A percentile compares a stretch with the other conserved stretches of the same genome.
These are phyloP conservation scores for Nematopogon swammerdamellus DNA, from an alignment of 2,888 invertebrate species.

Conservation along the genomic window DNA sequence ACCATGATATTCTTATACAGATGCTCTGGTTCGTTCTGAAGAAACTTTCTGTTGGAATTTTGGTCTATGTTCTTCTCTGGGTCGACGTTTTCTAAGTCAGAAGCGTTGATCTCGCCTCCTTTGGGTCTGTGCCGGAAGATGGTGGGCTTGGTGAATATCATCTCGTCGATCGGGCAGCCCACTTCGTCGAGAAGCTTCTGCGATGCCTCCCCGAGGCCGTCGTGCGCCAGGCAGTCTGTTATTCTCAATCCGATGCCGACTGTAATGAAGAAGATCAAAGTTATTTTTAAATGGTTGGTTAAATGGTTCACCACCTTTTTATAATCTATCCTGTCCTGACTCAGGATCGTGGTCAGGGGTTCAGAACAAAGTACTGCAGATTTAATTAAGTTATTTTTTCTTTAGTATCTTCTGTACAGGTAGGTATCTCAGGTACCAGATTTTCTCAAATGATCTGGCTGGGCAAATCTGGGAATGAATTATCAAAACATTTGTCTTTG, in stretches of 20 bases:
- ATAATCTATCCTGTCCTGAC: too few species aligned
- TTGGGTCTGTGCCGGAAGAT: constrained; percentile 37
- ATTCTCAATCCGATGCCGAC: constrained; percentile 67
- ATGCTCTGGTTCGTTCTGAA: constrained; percentile 30
- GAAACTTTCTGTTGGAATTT: constrained; percentile 23
- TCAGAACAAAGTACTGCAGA: too few species aligned
- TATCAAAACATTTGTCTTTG: too few species aligned
- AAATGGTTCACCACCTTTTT: too few species aligned
- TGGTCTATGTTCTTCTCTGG: constrained; percentile 30
- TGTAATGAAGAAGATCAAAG: background rate
- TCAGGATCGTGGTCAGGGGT: too few species aligned
- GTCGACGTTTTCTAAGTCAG: constrained; percentile 32
- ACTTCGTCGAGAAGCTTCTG: constrained; percentile 70
- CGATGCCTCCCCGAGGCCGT: constrained; percentile 72
- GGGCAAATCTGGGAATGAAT: too few species aligned
- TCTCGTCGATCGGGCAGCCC: constrained; percentile 72
- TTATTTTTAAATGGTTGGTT: too few species aligned
- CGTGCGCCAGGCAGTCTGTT: constrained; percentile 75
- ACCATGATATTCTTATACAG: constrained; percentile 48
- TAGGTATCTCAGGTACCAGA: too few species aligned
- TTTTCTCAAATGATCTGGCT: too few species aligned
- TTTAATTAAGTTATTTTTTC: too few species aligned
- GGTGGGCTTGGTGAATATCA: constrained; percentile 55
- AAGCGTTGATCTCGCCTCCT: constrained; percentile 34
- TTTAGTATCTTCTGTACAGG: too few species aligned